Conservation (phyloP, 2,113 vertebrate genomes). For the Motacilla alba region DNA sequence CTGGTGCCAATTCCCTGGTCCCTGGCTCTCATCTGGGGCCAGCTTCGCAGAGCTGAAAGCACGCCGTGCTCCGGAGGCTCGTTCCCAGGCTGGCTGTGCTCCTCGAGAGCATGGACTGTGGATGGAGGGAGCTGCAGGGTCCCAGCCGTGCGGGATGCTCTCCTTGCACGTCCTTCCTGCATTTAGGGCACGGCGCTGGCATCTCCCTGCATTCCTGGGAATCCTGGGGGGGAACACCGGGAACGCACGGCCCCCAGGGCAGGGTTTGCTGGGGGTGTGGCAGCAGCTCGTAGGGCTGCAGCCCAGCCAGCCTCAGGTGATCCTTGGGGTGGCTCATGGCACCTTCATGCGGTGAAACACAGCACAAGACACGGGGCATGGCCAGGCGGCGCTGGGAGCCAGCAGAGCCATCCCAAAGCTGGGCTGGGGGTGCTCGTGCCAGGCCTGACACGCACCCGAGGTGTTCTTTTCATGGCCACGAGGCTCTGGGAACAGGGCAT, state of each 20-base stretch:
- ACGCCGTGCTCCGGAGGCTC: background rate
- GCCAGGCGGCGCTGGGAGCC: background rate
- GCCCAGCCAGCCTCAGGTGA: background rate
- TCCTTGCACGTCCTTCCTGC: background rate
- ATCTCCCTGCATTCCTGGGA: background rate
- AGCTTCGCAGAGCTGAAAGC: background rate
- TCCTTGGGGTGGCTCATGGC: background rate
- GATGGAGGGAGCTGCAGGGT: background rate
- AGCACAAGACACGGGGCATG: fast-evolving
- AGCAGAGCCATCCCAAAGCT: background rate
- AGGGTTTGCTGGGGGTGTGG: background rate
- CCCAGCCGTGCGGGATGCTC: background rate
- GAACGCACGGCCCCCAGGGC: fast-evolving
- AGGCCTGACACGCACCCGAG: background rate
- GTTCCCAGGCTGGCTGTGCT: background rate
- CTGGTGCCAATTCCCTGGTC: background rate
- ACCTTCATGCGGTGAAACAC: background rate
- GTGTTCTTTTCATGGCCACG: background rate
- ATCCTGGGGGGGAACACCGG: background rate
- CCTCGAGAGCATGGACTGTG: background rate
- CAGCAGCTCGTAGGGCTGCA: fast-evolving
- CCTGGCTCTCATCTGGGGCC: background rate
- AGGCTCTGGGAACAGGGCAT: background rate
- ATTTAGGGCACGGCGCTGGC: background rate
- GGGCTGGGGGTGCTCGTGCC: background rate